A percentile compares a stretch with the other conserved stretches of the same genome.
Conservation (phyloP, 1,140 invertebrate genomes). For the Tetraneura akinire region DNA sequence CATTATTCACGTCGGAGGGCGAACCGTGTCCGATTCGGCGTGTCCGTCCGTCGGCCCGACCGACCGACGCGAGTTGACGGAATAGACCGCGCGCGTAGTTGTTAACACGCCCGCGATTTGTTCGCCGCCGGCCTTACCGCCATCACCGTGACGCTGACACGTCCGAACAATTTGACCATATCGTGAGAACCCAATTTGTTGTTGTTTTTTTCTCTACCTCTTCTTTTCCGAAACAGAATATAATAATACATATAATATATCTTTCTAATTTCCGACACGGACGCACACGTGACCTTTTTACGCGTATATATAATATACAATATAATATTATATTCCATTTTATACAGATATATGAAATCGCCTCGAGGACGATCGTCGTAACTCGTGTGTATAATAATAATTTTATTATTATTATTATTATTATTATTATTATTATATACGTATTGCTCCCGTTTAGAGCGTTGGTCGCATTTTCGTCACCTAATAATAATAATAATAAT, state of each 20-base stretch:
- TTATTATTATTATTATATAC: not conserved
- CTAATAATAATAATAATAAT: not conserved
- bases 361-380: not conserved
- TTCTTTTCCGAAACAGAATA: not conserved
- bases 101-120: constrained; percentile 24
- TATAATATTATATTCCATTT: not conserved
- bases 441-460: not conserved
- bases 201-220: not conserved
- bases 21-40: constrained; percentile 40
- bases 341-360: not conserved
- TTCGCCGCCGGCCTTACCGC: constrained; percentile 5
- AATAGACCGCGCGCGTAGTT: not conserved
- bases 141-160: constrained; percentile 48
- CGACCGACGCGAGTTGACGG: too few species aligned
- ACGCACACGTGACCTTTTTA: constrained; percentile 49
- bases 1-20: not conserved
- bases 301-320: not conserved
- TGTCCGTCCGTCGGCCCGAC: constrained; percentile 24
- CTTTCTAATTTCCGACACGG: constrained; percentile 33
- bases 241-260: not conserved
- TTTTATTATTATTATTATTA: too few species aligned
- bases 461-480: constrained; percentile 7
- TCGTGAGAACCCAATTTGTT: constrained; percentile 48
- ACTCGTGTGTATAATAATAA: too few species aligned
- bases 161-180: constrained; percentile 45